Base-by-base conservation (phyloP, 1,140 invertebrate genomes). In the Drosophila novamexicana region DNA sequence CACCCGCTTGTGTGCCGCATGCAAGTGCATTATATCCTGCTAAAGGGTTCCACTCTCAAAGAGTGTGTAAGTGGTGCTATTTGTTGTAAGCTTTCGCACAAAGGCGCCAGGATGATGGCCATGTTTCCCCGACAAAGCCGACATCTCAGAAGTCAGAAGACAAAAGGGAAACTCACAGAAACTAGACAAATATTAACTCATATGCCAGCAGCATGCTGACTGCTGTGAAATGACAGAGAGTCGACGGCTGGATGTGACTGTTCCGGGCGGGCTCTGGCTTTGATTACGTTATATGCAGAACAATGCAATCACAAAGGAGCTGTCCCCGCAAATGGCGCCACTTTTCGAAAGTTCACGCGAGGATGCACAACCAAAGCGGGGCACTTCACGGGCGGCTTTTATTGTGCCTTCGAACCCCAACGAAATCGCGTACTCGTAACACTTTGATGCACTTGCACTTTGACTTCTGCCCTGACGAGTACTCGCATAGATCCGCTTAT, bases 131-230 rank as follows among this genome's bases (percentile, higher is more conserved):
- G 39, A 54, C 62, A 44, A 50, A 44, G 36, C 64, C 18, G 57
- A 69, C 22, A 62, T 52, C 65, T 45, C 40, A 66, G 77, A 54
- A 72, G 65, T 79, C 58, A 56, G 61, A 73, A 78, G 67, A 89
- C 81, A 89, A 89, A 89, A 73, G 77, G 67, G 71, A 77, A 79
- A 74, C 73, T 77, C 73, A 84, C 77, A 70, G 84, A 89, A 89
- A 88, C 80, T 89, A 89, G 84, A 84, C 84, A 89, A 89, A 89
- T 89, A 89, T 89, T 89, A 89, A 89, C 84, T 74, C 80, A 77
- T 77, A 74, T 89, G 76, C 71, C 54, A 58, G 16, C 49, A 65
- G 37, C 47, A 39, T 40, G 22, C 22, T 5, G 22, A 0, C 3
- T 29, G 22, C 58, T 39, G 39, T 14, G 22, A 47, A 34, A 49